Percentiles rank a stretch among this genome's conserved stretches.
Conservation (phyloP, 2,113 vertebrate genomes). For the Lagopus muta region DNA sequence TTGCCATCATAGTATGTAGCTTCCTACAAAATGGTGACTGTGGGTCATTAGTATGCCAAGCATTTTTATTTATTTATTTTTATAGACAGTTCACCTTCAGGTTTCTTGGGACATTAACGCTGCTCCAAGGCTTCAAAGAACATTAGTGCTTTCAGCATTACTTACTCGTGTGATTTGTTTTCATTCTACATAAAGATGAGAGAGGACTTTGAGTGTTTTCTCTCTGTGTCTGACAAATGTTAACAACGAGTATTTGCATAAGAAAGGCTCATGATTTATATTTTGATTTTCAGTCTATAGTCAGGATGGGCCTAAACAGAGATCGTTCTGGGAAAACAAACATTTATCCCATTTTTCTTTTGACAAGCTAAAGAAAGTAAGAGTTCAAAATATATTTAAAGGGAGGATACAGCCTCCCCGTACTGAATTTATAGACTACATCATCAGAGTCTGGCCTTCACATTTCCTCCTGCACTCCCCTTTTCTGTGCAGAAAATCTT, state of each 20-base stretch:
- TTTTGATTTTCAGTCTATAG: conserved; percentile 56
- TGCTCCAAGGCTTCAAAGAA: conserved; percentile 29
- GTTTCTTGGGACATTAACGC: not conserved
- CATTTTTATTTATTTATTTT: not conserved
- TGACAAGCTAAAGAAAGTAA: conserved; percentile 14
- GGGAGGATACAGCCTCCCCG: not conserved
- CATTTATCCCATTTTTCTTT: conserved; percentile 37
- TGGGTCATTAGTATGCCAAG: not conserved
- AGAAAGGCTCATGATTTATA: conserved; percentile 63
- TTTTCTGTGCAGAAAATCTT: conserved; percentile 42
- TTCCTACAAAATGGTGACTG: not conserved
- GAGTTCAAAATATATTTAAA: conserved; percentile 35
- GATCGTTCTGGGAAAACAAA: conserved; percentile 60
- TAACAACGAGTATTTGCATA: conserved; percentile 58
- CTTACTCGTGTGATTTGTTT: conserved; percentile 39
- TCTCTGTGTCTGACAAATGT: conserved; percentile 60
- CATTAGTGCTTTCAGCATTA: conserved; percentile 20
- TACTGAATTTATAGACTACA: conserved; percentile 21
- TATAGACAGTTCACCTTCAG: conserved; percentile 33
- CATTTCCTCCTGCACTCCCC: not conserved
- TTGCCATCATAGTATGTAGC: not conserved
- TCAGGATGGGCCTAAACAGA: conserved; percentile 41
- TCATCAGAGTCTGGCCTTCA: conserved; percentile 36
- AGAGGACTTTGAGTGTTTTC: conserved; percentile 50
- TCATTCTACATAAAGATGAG: conserved; percentile 43